A percentile compares a stretch with the other conserved stretches of the same genome.
phyloP scores from a whole-genome alignment of 2,797 vertebrate species.

The Lagorchestes hirsutus region DNA sequence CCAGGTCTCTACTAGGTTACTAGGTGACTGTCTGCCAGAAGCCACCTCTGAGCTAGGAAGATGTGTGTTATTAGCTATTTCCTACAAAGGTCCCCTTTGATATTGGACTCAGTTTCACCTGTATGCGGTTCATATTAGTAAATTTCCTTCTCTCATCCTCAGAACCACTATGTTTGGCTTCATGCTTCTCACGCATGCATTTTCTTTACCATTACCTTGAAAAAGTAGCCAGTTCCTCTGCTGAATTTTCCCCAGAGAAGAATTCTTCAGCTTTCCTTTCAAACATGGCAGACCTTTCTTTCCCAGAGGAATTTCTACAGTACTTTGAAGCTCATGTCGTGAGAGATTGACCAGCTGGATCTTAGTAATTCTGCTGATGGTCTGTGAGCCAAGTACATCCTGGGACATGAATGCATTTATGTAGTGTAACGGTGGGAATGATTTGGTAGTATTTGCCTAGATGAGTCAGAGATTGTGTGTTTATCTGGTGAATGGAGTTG shows the following conservation, averaged over 20 bases:
- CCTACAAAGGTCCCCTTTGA: constrained; percentile 16
- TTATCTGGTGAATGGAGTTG: constrained; percentile 40
- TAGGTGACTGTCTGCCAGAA: background rate
- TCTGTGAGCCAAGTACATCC: background rate
- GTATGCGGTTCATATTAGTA: constrained; percentile 31
- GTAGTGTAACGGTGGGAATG: background rate
- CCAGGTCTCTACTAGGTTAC: background rate
- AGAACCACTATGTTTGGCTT: background rate
- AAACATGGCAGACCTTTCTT: background rate
- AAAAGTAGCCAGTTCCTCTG: constrained; percentile 9
- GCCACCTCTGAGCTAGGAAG: background rate
- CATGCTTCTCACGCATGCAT: constrained; percentile 4
- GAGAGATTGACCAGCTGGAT: background rate
- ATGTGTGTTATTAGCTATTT: background rate
- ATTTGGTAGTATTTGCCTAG: constrained; percentile 21
- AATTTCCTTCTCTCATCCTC: background rate
- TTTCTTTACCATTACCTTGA: constrained; percentile 29
- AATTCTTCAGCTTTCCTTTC: background rate
- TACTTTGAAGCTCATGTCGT: background rate
- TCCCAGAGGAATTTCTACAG: constrained; percentile 31
- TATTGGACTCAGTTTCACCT: background rate
- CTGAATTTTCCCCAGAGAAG: background rate
- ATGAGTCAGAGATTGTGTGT: background rate
- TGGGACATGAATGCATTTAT: background rate
- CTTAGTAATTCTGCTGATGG: background rate